Base-by-base conservation (phyloP, 2,888 invertebrate species). In the Eretmocerus hayati region DNA sequence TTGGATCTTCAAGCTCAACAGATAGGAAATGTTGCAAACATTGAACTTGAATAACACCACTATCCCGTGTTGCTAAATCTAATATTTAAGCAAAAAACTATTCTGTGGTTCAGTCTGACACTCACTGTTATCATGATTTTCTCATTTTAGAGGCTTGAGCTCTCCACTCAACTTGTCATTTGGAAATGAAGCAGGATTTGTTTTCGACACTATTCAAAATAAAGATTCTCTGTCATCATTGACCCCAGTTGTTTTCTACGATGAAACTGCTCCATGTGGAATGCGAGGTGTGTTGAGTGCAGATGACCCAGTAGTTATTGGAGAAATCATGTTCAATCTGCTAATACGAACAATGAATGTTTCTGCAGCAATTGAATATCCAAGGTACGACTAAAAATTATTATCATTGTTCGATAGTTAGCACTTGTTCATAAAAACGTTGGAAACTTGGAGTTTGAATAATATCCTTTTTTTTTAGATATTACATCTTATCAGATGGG, bases 201-300 rank as follows among this genome's bases (percentile, higher is more conserved):
- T 79, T 11, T 56, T 78, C 45, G 80, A 81, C 56, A 69, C 72
- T 55, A 48, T 50, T 26, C 62, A 54, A 13, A 53, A 60, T 4
- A 53, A 52, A 4, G 62, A 63, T 54, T 58, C 56, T 40, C 59
- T 70, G 15, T 56, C 56, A 18, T 58, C 56, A 15, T 56, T 67
- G 22, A 52, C 56, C n/a, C 66, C 70, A 49, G 52, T 69, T 32
- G 56, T 66, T 26, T 66, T 69, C 43, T 60, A 61, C 46, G 54
- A 64, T 33, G 51, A 59, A 18, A 55, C 50, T 21, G 62, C 62
- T 44, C 65, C 76, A 44, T 79, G 79, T 62, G 77, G 76, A 39
- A 71, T 75, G 47, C 65, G 79, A 42, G 70, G 79, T 42, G 69
- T 77, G 2, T 70, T 78, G 42, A 78, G 79, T 36, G 70, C 75